A percentile compares a stretch with the other conserved stretches of the same genome.
Evolutionary conservation across 2,888 invertebrate genomes (phyloP).

Genomic region (Acleris laterana): DNA sequence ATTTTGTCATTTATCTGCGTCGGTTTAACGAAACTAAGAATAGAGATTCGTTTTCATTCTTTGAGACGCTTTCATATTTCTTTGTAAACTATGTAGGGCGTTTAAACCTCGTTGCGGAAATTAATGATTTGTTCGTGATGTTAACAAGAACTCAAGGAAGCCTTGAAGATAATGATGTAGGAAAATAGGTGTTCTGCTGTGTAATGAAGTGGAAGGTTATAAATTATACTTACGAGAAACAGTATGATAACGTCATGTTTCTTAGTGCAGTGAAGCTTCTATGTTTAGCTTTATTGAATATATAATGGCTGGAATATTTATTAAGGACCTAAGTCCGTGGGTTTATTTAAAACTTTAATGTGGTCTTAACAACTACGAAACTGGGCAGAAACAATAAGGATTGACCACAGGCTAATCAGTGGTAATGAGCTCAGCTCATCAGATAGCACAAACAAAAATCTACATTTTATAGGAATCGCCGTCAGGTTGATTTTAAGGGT

Average conservation of each 20-base stretch:
- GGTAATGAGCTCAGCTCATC: not conserved
- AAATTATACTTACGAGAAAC: not conserved
- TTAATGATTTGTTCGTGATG: slow-evolving; percentile 32
- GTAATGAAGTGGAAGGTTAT: too few species aligned
- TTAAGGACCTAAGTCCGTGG: too few species aligned
- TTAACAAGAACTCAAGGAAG: slow-evolving; percentile 26
- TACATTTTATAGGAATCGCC: too few species aligned
- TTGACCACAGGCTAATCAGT: not conserved
- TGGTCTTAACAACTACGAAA: not conserved
- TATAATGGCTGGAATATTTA: too few species aligned
- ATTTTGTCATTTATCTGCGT: slow-evolving; percentile 70
- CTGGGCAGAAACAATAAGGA: not conserved
- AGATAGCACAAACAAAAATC: too few species aligned
- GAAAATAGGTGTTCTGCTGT: slow-evolving; percentile 5
- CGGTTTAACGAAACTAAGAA: slow-evolving; percentile 52
- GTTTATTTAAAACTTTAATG: not conserved
- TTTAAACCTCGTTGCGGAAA: slow-evolving; percentile 17
- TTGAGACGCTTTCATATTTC: slow-evolving; percentile 17
- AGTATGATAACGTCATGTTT: not conserved
- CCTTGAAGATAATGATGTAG: slow-evolving; percentile 29
- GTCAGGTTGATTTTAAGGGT: too few species aligned
- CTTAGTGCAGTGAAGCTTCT: too few species aligned
- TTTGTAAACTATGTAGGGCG: slow-evolving; percentile 23
- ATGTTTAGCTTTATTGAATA: too few species aligned
- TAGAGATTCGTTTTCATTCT: slow-evolving; percentile 26